phyloP scores from a whole-genome alignment of 2,797 vertebrate species.

The Periophthalmus magnuspinnatus region DNA sequence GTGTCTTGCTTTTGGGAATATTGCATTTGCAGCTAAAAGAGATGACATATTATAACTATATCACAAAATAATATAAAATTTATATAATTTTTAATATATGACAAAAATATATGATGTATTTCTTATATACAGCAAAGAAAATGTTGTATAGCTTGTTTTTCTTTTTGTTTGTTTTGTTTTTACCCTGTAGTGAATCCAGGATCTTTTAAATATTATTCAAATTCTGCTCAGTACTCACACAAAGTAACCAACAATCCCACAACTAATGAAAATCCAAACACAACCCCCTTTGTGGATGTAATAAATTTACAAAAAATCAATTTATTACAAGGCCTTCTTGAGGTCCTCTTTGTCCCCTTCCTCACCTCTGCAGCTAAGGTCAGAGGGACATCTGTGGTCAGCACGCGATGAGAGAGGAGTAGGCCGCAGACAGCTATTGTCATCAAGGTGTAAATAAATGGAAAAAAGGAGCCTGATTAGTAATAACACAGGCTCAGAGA shows the following conservation, averaged over 20 bases:
- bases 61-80: no score
- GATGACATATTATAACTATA: neutral
- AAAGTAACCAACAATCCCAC: neutral
- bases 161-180: no score
- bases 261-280: neutral
- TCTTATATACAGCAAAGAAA: neutral
- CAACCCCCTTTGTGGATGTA: neutral
- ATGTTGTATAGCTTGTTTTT: neutral
- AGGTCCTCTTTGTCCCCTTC: constrained; percentile 64
- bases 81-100: no score
- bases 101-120: neutral
- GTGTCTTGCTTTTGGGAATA: neutral
- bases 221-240: neutral
- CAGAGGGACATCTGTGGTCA: constrained; percentile 83
- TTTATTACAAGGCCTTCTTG: neutral
- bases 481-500: constrained; percentile 78
- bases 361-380: constrained; percentile 73
- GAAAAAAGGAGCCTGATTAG: constrained; percentile 72
- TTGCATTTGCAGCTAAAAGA: neutral
- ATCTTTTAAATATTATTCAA: neutral
- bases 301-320: constrained; percentile 4
- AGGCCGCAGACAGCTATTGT: constrained; percentile 89
- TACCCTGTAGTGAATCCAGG: neutral
- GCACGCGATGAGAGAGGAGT: constrained; percentile 67
- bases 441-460: constrained; percentile 85